Conservation (phyloP, 1,140 invertebrate species). For the Araneus ventricosus region DNA sequence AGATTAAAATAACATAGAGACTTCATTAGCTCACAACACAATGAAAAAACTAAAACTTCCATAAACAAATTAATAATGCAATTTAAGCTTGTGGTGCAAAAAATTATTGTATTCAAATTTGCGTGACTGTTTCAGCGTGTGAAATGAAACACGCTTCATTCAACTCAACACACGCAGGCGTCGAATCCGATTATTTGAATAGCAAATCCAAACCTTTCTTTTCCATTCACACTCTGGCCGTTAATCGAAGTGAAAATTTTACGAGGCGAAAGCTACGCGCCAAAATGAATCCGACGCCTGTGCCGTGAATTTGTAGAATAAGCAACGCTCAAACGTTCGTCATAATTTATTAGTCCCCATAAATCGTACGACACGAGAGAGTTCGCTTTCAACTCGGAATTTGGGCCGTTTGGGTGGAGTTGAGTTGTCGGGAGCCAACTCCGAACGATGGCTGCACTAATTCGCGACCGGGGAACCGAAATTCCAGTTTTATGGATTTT, state of each 20-base stretch:
- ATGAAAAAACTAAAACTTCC: too few relatives aligned
- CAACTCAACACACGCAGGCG: neutral
- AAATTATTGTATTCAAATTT: too few relatives aligned
- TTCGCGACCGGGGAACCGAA: conserved; percentile 33
- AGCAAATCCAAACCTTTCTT: conserved; percentile 19
- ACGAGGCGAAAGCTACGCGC: neutral
- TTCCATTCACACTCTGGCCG: conserved; percentile 26
- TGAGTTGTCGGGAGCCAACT: conserved; percentile 32
- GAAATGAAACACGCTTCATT: neutral
- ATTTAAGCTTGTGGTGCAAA: too few relatives aligned
- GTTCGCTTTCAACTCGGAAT: conserved; percentile 10
- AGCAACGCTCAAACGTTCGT: neutral
- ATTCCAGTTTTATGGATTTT: conserved; percentile 49
- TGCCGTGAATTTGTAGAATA: conserved; percentile 17
- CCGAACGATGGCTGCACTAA: conserved; percentile 7
- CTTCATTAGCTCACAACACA: too few relatives aligned
- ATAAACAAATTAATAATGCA: too few relatives aligned
- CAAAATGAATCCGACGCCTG: conserved; percentile 42
- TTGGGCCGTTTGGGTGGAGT: conserved; percentile 32
- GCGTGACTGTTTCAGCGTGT: neutral
- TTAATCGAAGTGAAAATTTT: conserved; percentile 47
- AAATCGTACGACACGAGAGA: conserved; percentile 56
- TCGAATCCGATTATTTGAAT: conserved; percentile 25
- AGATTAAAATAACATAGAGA: too few relatives aligned
- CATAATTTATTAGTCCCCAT: conserved; percentile 57